Conservation (phyloP, 2,113 vertebrate genomes). For the Coptodon bakossiorum region DNA sequence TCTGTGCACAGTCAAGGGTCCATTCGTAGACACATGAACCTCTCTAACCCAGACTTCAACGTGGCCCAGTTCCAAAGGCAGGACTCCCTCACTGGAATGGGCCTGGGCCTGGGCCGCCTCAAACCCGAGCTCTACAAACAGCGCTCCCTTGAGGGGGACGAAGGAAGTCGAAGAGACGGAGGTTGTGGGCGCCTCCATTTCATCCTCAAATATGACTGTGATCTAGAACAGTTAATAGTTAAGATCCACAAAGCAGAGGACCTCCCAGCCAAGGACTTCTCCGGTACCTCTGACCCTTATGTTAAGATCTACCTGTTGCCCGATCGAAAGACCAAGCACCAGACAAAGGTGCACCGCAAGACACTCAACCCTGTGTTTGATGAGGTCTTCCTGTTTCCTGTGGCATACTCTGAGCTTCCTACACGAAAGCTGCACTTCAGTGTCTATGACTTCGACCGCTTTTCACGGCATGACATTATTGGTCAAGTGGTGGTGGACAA, state of each 20-base stretch:
- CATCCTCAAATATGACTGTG: conserved; percentile 93
- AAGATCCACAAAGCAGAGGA: conserved; percentile 96
- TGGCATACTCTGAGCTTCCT: conserved; percentile 91
- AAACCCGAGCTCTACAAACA: conserved; percentile 98
- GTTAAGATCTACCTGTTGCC: conserved; percentile 98
- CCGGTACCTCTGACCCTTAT: conserved; percentile 95
- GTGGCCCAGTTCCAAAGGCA: conserved; percentile 96
- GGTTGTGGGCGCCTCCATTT: conserved; percentile 91
- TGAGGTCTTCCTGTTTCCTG: conserved; percentile 97
- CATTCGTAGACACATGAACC: conserved; percentile 90
- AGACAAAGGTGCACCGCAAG: conserved; percentile 99
- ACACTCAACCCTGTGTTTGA: conserved; percentile 96
- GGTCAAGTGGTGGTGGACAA: conserved; percentile 97
- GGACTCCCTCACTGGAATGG: conserved; percentile 90
- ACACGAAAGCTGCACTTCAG: conserved; percentile 96
- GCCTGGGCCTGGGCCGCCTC: conserved; percentile 83
- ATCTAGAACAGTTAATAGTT: conserved; percentile 95
- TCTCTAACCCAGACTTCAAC: conserved; percentile 96
- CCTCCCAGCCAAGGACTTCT: conserved; percentile 97
- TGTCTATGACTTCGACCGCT: conserved; percentile 97
- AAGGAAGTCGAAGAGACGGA: conserved; percentile 74
- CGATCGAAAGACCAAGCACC: conserved; percentile 96
- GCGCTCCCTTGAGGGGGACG: conserved; percentile 88
- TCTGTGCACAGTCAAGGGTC: conserved; percentile 82
- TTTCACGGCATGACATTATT: conserved; percentile 96